Evolutionary conservation across 2,113 vertebrate species (phyloP).

Genomic region (Gnathonemus echidnorhynchus): DNA sequence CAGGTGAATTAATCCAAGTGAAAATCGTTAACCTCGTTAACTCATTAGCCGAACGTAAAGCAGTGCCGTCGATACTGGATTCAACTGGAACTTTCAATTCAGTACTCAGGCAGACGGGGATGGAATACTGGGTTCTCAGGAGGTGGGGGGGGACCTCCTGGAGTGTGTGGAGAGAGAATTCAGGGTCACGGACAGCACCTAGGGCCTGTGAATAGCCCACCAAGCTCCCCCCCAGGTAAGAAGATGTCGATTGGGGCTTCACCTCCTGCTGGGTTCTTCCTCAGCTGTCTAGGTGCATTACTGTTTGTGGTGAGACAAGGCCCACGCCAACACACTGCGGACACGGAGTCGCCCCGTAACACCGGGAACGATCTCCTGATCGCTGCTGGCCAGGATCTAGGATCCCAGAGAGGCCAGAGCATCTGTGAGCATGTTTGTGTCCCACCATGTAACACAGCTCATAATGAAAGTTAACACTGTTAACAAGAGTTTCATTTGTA

Average conservation of each 20-base stretch:
- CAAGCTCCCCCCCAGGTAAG: not conserved
- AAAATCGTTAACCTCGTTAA: not conserved
- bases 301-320: not conserved
- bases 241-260: conserved; percentile 7
- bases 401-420: not conserved
- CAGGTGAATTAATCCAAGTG: conserved; percentile 1
- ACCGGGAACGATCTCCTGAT: not conserved
- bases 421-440: not conserved
- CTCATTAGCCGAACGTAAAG: not conserved
- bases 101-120: not conserved
- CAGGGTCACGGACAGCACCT: not conserved
- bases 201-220: not conserved
- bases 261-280: not conserved
- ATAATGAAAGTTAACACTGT: not conserved
- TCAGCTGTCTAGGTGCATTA: conserved; percentile 20
- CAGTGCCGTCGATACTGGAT: not conserved
- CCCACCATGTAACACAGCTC: not conserved
- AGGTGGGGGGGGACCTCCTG: not conserved
- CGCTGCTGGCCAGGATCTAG: not conserved
- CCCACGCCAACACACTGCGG: not conserved
- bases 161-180: not conserved
- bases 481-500: not conserved
- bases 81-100: not conserved
- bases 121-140: not conserved
- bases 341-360: not conserved